These are phyloP conservation scores for Apus apus DNA, from an alignment of 2,113 vertebrate species.

Conservation along the genomic window DNA sequence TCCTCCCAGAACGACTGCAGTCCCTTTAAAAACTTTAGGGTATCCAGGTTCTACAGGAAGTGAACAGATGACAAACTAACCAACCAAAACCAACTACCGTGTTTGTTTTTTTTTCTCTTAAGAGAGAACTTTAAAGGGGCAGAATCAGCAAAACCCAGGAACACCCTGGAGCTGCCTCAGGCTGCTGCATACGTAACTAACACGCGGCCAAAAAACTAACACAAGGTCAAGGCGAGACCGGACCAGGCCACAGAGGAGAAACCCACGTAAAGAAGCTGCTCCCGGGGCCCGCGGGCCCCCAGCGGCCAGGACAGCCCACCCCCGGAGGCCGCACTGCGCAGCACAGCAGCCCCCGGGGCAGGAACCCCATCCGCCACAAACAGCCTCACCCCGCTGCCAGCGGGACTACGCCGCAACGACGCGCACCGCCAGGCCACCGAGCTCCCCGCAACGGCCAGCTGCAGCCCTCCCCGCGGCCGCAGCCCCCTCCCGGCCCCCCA, in stretches of 20 bases:
- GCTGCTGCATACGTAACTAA: neutral
- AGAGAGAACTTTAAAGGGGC: neutral
- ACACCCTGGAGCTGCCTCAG: neutral
- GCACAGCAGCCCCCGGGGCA: too few relatives aligned
- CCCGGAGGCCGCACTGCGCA: neutral
- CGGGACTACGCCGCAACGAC: neutral
- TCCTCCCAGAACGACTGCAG: neutral
- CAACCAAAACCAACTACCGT: neutral
- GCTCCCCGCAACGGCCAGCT: neutral
- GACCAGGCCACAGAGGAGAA: neutral
- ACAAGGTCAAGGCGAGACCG: neutral
- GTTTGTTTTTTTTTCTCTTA: neutral
- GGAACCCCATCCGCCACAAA: too few relatives aligned
- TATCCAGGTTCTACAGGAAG: neutral
- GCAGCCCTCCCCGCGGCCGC: neutral
- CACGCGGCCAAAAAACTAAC: neutral
- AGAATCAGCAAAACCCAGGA: too few relatives aligned
- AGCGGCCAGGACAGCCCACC: too few relatives aligned
- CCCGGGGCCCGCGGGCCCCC: neutral
- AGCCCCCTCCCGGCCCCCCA: neutral
- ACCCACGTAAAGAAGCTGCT: neutral
- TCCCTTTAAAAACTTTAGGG: neutral
- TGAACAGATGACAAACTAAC: neutral
- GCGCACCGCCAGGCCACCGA: neutral
- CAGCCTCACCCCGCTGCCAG: neutral